phyloP scores from a whole-genome alignment of 2,888 invertebrate species.

The Altica lythri region DNA sequence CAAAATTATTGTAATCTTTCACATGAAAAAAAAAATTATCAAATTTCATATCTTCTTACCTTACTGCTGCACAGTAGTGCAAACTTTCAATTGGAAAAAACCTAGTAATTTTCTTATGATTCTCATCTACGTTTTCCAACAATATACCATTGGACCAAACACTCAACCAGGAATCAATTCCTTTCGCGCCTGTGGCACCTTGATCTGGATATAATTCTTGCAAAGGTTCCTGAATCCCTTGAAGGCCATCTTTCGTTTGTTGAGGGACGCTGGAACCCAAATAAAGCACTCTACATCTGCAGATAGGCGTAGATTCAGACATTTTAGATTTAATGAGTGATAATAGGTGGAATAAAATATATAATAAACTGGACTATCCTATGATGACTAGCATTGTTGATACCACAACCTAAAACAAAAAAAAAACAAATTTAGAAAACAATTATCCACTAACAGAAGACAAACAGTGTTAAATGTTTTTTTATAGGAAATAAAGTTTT shows the following conservation, averaged over 20 bases:
- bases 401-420: constrained; percentile 19
- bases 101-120: constrained; percentile 89
- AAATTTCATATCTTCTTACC: no score
- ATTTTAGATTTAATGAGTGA: constrained; percentile 48
- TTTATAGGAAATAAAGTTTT: no score
- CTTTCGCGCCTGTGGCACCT: constrained; percentile 83
- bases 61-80: constrained; percentile 94
- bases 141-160: constrained; percentile 96
- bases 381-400: constrained; percentile 30
- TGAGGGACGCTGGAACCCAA: constrained; percentile 96
- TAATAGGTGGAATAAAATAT: background rate
- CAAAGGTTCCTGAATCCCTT: constrained; percentile 96
- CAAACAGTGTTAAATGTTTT: no score
- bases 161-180: constrained; percentile 95
- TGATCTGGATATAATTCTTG: constrained; percentile 95
- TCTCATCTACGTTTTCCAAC: constrained; percentile 95
- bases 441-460: no score
- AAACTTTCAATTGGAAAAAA: constrained; percentile 95
- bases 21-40: no score
- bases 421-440: no score
- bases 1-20: background rate
- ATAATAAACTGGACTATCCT: constrained; percentile 1
- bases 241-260: constrained; percentile 95
- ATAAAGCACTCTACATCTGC: constrained; percentile 95
- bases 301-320: constrained; percentile 88